Evolutionary conservation across 2,113 vertebrate species (phyloP).

Genomic region (Sorex araneus): DNA sequence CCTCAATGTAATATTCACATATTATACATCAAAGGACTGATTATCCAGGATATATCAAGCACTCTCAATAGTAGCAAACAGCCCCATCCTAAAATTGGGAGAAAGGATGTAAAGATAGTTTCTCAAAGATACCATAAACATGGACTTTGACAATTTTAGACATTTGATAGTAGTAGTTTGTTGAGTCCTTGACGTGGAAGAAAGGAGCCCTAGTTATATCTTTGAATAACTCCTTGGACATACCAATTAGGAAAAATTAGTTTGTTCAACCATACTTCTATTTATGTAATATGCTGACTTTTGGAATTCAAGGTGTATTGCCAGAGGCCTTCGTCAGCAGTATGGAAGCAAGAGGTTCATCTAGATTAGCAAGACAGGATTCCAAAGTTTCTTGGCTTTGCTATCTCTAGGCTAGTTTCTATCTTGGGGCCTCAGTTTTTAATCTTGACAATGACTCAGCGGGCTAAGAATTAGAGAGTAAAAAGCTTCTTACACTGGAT

Average conservation of each 20-base stretch:
- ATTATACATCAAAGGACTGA: too few species aligned
- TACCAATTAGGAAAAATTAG: slow-evolving; percentile 5
- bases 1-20: too few species aligned
- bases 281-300: slow-evolving; percentile 17
- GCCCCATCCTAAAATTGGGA: too few species aligned
- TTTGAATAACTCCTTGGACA: slow-evolving; percentile 11
- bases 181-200: background rate
- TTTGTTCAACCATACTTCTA: background rate
- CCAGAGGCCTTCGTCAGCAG: background rate
- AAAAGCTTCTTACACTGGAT: background rate
- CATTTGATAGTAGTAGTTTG: background rate
- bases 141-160: background rate
- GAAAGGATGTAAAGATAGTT: too few species aligned
- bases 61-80: too few species aligned
- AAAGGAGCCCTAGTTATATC: background rate
- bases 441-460: background rate
- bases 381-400: background rate
- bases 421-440: background rate
- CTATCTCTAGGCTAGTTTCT: background rate
- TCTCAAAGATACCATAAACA: too few species aligned
- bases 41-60: too few species aligned
- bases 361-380: background rate
- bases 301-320: slow-evolving; percentile 21
- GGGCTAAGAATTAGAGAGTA: background rate
- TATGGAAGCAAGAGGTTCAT: background rate